Evolutionary conservation across 92 coral and sea anemone genomes (phyloP), one percentile per base, ranked within the genome.

Genomic region (Pocillopora grandis): DNA sequence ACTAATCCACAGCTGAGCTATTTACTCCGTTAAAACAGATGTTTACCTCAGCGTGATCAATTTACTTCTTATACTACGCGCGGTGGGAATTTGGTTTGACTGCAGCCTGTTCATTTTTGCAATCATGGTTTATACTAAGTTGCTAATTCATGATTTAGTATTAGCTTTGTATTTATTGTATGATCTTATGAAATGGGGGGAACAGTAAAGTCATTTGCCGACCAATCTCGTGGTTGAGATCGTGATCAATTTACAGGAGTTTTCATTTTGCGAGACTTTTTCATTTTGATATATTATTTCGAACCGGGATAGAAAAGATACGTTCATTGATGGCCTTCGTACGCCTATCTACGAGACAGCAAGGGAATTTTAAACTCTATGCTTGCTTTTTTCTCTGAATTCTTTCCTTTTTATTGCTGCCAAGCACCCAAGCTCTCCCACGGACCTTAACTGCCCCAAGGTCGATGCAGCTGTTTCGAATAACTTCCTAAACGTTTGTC

Each of bases 371-470:
- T 42, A 42, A 42, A 42, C 52, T 42, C 52, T 42, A 7, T 42
- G 52, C 52, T 42, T 42, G 52, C 52, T 42, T 42, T 42, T 2
- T 67, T 12, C 15, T 37, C 10, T 36, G 0, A 70, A 36, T 70
- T 36, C 19, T 68, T 68, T 19, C 9, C 72, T 33, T 37, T 18
- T 17, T 49, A 14, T 68, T 1, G 52, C 52, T 4, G 52, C 52
- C 19, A 31, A 68, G 62, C 72, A 68, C 72, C 55, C 36, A 70
- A 70, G 75, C 36, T 68, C 72, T 68, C 72, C 72, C 72, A 37
- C 11, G 57, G 58, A 35, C 20, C 13, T 9, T 18, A 6, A 16
- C 33, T n/a, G 75, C 42, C 56, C 9, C 15, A 14, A 36, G 36
- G 55, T 37, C 42, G 23, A 35, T 37, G 75, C 56, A 33, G 18